Percentiles rank a stretch among this genome's conserved stretches.
phyloP scores from a whole-genome alignment of 2,797 vertebrate species.

The Numenius phaeopus region DNA sequence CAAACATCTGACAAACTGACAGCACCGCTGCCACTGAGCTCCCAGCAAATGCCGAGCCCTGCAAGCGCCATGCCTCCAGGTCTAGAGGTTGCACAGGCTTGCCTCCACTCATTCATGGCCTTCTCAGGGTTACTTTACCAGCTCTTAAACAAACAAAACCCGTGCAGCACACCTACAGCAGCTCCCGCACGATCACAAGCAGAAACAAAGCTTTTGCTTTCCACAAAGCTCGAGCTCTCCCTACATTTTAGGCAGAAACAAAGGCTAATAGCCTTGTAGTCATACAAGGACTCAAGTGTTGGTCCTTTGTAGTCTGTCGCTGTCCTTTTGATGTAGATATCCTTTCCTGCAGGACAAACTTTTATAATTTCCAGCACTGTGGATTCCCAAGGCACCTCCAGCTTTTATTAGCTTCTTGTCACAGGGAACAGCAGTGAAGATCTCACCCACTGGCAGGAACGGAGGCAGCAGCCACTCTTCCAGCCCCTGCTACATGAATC shows the following conservation, averaged over 20 bases:
- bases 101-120: neutral
- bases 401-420: neutral
- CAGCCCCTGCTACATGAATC: neutral
- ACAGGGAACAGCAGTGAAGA: neutral
- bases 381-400: neutral
- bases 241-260: neutral
- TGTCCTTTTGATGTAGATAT: slow-evolving; percentile 22
- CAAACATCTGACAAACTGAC: slow-evolving; percentile 12
- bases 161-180: neutral
- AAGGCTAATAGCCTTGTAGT: neutral
- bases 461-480: neutral
- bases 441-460: neutral
- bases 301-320: neutral
- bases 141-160: neutral
- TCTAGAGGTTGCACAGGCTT: neutral
- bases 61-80: fast-evolving
- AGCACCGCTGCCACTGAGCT: neutral
- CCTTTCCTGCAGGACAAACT: neutral
- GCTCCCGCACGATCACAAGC: neutral
- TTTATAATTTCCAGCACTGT: neutral
- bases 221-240: neutral
- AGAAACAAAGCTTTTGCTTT: slow-evolving; percentile 8
- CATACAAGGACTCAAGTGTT: neutral
- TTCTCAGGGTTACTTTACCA: neutral
- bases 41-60: neutral